Conservation (phyloP, 2,113 vertebrate genomes). For the Oryzias woworae region DNA sequence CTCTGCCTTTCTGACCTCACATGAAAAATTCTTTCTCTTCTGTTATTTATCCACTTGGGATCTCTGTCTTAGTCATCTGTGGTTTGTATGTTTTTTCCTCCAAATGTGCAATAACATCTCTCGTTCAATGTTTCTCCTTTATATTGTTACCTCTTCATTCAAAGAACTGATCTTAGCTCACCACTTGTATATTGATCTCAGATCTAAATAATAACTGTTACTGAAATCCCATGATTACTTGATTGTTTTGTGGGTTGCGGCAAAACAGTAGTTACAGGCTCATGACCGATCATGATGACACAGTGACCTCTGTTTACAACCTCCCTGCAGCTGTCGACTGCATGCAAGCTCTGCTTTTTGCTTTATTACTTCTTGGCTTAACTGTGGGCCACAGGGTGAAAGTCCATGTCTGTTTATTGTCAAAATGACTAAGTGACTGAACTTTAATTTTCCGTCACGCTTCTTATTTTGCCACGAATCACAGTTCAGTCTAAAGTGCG, state of each 20-base stretch:
- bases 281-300: slow-evolving; percentile 26
- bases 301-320: slow-evolving; percentile 31
- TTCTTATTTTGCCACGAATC: slow-evolving; percentile 10
- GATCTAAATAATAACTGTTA: slow-evolving; percentile 58
- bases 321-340: slow-evolving; percentile 12
- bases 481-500: slow-evolving; percentile 22
- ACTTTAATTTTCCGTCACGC: slow-evolving; percentile 29
- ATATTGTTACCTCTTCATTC: slow-evolving; percentile 4
- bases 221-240: slow-evolving; percentile 46
- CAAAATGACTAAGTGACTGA: slow-evolving; percentile 11
- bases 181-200: slow-evolving; percentile 11
- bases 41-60: slow-evolving; percentile 8
- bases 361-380: neutral
- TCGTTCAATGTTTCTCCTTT: slow-evolving; percentile 8
- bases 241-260: slow-evolving; percentile 26
- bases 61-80: slow-evolving; percentile 2
- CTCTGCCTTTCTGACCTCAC: neutral
- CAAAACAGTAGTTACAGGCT: slow-evolving; percentile 52
- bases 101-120: slow-evolving; percentile 5
- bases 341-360: neutral
- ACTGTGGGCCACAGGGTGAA: slow-evolving; percentile 15
- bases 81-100: slow-evolving; percentile 1
- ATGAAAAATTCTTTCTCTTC: neutral
- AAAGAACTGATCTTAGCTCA: slow-evolving; percentile 19
- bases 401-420: slow-evolving; percentile 35